Conservation (phyloP, 2,888 invertebrate genomes). For the Eupithecia dodoneata region DNA sequence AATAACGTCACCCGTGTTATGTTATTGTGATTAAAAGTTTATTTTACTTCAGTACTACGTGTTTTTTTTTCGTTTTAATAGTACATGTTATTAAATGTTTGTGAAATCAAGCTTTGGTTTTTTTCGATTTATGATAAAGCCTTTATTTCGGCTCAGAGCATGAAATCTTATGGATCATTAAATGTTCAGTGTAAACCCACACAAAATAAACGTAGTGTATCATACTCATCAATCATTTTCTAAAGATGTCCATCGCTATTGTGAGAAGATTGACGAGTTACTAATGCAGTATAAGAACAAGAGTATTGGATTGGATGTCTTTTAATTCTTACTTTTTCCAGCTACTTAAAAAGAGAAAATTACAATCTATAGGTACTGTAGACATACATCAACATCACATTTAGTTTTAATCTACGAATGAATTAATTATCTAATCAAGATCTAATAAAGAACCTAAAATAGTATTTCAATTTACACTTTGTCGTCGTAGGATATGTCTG, state of each 20-base stretch:
- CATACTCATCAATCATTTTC: slow-evolving; percentile 21
- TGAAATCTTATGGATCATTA: slow-evolving; percentile 6
- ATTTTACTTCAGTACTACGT: background rate
- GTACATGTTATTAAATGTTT: background rate
- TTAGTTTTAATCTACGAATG: slow-evolving; percentile 8
- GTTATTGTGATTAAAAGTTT: background rate
- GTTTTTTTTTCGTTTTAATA: background rate
- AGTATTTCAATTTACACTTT: slow-evolving; percentile 66
- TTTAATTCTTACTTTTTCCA: slow-evolving; percentile 28
- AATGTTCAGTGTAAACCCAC: background rate
- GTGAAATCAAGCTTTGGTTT: background rate
- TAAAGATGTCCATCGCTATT: slow-evolving; percentile 1
- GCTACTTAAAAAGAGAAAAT: slow-evolving; percentile 20
- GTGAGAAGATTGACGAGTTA: slow-evolving; percentile 6
- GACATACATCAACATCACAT: slow-evolving; percentile 51
- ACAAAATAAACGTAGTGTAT: slow-evolving; percentile 11
- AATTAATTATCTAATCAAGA: slow-evolving; percentile 4
- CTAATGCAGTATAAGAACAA: slow-evolving; percentile 10
- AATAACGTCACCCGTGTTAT: background rate
- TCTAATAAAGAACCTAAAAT: slow-evolving; percentile 6
- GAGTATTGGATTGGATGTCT: slow-evolving; percentile 19
- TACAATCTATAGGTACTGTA: background rate
- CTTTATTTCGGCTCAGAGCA: background rate
- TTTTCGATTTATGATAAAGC: background rate
- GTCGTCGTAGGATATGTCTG: slow-evolving; percentile 74